Conservation (phyloP, 2,113 vertebrate species). For the Dicerorhinus sumatrensis region DNA sequence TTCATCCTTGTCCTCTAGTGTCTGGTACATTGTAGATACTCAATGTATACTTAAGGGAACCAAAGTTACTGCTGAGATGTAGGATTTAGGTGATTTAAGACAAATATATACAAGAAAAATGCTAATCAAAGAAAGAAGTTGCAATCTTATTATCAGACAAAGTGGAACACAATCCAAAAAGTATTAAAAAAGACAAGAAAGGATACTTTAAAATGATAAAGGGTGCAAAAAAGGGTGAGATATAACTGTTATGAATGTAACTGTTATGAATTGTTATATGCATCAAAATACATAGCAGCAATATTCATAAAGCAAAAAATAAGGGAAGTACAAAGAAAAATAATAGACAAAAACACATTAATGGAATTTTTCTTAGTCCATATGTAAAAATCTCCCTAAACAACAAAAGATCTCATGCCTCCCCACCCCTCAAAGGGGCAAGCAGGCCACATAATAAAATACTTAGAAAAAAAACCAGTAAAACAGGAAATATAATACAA, state of each 20-base stretch:
- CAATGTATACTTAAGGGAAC: not conserved
- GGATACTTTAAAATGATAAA: not conserved
- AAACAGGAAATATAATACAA: not conserved
- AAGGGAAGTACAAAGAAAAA: constrained; percentile 5
- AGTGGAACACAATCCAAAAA: not conserved
- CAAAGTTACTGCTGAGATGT: not conserved
- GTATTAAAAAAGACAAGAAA: not conserved
- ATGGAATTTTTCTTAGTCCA: not conserved
- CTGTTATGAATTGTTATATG: not conserved
- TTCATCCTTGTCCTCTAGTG: not conserved
- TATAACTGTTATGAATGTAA: not conserved
- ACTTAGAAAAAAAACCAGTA: not conserved
- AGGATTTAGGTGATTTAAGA: not conserved
- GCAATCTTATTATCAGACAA: not conserved
- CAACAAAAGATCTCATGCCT: constrained; percentile 2
- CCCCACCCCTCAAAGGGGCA: not conserved
- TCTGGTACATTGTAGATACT: not conserved
- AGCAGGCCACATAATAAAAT: not conserved
- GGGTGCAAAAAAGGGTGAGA: not conserved
- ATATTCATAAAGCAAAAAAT: constrained; percentile 43
- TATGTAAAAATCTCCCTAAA: not conserved
- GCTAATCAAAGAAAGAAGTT: not conserved
- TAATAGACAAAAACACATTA: not conserved
- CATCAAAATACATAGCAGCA: not conserved
- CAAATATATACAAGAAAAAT: constrained; percentile 33